Conservation (phyloP, 2,113 vertebrate species). For the Raja brachyura region DNA sequence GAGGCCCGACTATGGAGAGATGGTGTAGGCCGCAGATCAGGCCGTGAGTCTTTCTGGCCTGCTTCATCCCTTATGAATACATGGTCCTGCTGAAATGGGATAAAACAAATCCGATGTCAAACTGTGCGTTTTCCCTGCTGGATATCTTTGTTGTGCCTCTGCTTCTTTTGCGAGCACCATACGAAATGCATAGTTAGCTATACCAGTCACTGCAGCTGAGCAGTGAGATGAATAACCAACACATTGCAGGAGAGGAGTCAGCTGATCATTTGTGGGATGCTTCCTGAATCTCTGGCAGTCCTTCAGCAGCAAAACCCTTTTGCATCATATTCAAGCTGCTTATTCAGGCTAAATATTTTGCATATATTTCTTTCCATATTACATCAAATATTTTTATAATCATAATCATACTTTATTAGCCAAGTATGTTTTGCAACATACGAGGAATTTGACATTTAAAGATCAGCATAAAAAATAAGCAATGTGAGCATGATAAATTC, state of each 20-base stretch:
- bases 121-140: constrained; percentile 64
- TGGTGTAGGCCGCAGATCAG: constrained; percentile 78
- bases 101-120: constrained; percentile 84
- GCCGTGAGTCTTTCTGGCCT: constrained; percentile 80
- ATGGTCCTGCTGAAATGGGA: constrained; percentile 86
- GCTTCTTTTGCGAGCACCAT: constrained; percentile 69
- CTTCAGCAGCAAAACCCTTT: constrained; percentile 41
- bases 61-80: constrained; percentile 92
- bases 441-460: background rate
- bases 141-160: constrained; percentile 67
- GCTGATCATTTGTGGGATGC: constrained; percentile 69
- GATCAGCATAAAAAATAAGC: background rate
- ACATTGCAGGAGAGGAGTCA: constrained; percentile 74
- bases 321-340: background rate
- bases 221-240: constrained; percentile 71
- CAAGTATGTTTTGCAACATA: no score
- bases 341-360: background rate
- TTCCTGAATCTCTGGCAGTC: constrained; percentile 58
- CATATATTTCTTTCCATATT: background rate
- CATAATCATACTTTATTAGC: no score
- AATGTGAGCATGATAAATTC: background rate
- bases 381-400: background rate
- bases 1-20: constrained; percentile 85
- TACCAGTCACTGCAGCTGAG: constrained; percentile 72
- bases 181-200: constrained; percentile 74